A percentile compares a stretch with the other conserved stretches of the same genome.
phyloP scores from a whole-genome alignment of 2,113 vertebrate species.

The Monopterus albus region DNA sequence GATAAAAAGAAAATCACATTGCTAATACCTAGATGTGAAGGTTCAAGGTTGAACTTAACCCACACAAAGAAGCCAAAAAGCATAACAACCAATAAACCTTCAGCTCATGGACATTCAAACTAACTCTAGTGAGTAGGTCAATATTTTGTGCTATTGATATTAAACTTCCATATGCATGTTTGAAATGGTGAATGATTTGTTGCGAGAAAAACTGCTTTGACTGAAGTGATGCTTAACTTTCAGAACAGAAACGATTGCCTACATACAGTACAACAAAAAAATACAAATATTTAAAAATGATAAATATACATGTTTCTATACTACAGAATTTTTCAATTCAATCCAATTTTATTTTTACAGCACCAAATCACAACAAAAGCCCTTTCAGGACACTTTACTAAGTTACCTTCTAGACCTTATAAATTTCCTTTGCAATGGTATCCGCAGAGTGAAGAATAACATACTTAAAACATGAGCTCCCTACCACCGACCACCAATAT shows the following conservation, averaged over 20 bases:
- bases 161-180: slow-evolving; percentile 62
- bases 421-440: too few relatives aligned
- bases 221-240: slow-evolving; percentile 13
- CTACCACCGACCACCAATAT: slow-evolving; percentile 61
- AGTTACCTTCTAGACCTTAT: too few relatives aligned
- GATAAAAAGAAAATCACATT: slow-evolving; percentile 39
- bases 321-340: too few relatives aligned
- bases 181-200: slow-evolving; percentile 46
- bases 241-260: slow-evolving; percentile 7
- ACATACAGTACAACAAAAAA: too few relatives aligned
- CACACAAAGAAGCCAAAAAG: slow-evolving; percentile 49
- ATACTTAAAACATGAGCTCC: slow-evolving; percentile 56
- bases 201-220: slow-evolving; percentile 38
- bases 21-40: slow-evolving; percentile 61
- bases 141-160: slow-evolving; percentile 63
- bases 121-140: slow-evolving; percentile 49
- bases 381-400: too few relatives aligned
- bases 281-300: slow-evolving; percentile 1
- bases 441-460: slow-evolving; percentile 10
- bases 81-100: slow-evolving; percentile 63
- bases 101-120: slow-evolving; percentile 66
- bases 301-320: not conserved
- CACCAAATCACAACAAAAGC: too few relatives aligned
- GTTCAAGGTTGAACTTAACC: slow-evolving; percentile 69
- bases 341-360: too few relatives aligned